Percentiles rank a stretch among this genome's conserved stretches.
Conservation (phyloP, 2,888 invertebrate genomes). For the Lasiommata megera region DNA sequence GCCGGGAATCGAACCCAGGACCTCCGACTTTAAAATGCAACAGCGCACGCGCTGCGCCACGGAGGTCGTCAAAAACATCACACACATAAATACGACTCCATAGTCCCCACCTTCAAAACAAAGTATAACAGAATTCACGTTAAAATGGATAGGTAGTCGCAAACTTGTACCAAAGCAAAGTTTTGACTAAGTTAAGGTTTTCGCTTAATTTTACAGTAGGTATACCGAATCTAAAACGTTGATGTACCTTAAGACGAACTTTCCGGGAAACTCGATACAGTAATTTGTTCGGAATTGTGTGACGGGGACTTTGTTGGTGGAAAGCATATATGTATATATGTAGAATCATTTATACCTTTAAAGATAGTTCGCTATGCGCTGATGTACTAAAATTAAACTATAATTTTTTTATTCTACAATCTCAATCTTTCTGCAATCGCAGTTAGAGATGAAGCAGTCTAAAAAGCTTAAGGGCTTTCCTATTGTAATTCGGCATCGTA, state of each 20-base stretch:
- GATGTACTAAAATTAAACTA: too few relatives aligned
- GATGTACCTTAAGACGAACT: neutral
- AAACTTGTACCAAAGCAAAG: conserved; percentile 33
- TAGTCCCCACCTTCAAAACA: neutral
- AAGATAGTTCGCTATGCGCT: too few relatives aligned
- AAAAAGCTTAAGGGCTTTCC: too few relatives aligned
- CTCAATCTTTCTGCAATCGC: too few relatives aligned
- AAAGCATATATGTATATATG: neutral
- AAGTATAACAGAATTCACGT: neutral
- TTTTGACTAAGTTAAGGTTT: conserved; percentile 15
- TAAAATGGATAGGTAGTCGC: conserved; percentile 4
- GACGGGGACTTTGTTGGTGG: neutral
- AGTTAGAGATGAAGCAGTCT: too few relatives aligned
- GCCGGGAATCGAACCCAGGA: too few relatives aligned
- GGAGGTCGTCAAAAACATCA: too few relatives aligned
- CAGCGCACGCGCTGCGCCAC: too few relatives aligned
- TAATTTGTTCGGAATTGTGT: neutral
- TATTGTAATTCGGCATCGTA: too few relatives aligned
- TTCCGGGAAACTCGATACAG: neutral
- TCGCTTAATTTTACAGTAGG: neutral
- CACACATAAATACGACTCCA: too few relatives aligned
- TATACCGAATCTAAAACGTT: neutral
- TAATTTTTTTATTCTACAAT: too few relatives aligned
- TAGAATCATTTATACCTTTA: neutral
- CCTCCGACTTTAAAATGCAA: too few relatives aligned